Conservation (phyloP, 2,888 invertebrate species). For the Dolomedes plantarius region DNA sequence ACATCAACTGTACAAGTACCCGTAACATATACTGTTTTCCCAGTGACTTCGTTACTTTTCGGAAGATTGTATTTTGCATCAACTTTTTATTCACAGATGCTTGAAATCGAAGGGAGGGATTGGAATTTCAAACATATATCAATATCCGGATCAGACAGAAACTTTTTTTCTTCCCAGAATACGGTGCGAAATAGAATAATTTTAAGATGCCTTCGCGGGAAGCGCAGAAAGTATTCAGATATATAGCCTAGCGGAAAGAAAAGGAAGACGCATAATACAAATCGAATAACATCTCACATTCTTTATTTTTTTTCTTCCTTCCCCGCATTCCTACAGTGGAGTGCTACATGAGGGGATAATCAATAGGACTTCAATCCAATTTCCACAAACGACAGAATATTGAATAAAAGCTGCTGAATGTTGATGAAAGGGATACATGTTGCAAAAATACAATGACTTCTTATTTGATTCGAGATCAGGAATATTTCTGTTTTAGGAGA, state of each 20-base stretch:
- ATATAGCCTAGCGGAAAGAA: background rate
- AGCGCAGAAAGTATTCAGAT: background rate
- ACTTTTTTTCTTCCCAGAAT: background rate
- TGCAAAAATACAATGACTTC: background rate
- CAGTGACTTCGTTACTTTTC: too few species aligned
- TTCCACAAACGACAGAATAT: background rate
- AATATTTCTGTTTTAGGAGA: too few species aligned
- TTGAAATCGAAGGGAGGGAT: too few species aligned
- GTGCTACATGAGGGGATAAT: background rate
- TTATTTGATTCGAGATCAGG: background rate
- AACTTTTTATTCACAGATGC: too few species aligned
- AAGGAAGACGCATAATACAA: background rate
- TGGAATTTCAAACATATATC: background rate
- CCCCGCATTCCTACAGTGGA: background rate
- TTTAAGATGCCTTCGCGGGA: background rate
- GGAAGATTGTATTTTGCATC: too few species aligned
- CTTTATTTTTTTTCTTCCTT: background rate
- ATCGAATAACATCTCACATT: background rate
- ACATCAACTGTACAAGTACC: too few species aligned
- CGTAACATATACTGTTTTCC: too few species aligned
- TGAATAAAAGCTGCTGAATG: background rate
- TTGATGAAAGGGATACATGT: too few species aligned
- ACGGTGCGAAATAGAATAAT: slow-evolving; percentile 3
- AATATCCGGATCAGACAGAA: background rate
- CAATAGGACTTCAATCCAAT: background rate